Percentiles rank a stretch among this genome's conserved stretches.
These are phyloP conservation scores for Octomys mimax DNA, from an alignment of 2,797 vertebrate genomes.

Conservation along the genomic window DNA sequence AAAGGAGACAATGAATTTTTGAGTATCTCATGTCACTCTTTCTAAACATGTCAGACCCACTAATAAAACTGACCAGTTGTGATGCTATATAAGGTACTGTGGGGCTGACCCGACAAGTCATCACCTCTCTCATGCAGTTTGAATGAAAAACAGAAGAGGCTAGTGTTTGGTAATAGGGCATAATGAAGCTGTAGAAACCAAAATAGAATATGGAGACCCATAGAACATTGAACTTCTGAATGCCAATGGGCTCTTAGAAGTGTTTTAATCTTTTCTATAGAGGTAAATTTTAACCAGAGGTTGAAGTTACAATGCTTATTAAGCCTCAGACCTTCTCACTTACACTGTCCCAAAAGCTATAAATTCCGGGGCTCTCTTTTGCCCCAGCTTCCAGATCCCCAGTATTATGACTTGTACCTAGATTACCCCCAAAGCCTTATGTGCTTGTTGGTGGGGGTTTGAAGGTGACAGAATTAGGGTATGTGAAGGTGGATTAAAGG, in stretches of 20 bases:
- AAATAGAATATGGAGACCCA: not conserved
- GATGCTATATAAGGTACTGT: not conserved
- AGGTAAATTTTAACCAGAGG: not conserved
- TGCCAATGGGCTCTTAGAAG: not conserved
- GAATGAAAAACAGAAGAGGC: not conserved
- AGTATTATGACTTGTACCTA: too few species aligned
- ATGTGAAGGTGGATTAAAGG: too few species aligned
- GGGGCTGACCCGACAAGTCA: not conserved
- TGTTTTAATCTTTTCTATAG: not conserved
- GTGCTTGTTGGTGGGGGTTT: too few species aligned
- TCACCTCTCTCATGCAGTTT: not conserved
- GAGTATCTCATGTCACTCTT: not conserved
- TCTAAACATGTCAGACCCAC: not conserved
- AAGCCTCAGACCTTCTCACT: not conserved
- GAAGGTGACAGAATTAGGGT: not conserved
- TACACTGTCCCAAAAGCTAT: not conserved
- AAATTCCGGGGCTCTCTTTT: not conserved
- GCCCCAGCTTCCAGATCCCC: too few species aligned
- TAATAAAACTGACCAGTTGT: not conserved
- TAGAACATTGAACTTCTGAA: not conserved
- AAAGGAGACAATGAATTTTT: constrained; percentile 27
- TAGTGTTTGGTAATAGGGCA: too few species aligned
- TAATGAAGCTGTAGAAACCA: not conserved
- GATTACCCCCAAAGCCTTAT: too few species aligned
- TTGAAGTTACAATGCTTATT: not conserved